Percentiles rank a stretch among this genome's conserved stretches.
These are phyloP conservation scores for Drosophila triauraria DNA, from an alignment of 1,140 invertebrate species.

Conservation along the genomic window DNA sequence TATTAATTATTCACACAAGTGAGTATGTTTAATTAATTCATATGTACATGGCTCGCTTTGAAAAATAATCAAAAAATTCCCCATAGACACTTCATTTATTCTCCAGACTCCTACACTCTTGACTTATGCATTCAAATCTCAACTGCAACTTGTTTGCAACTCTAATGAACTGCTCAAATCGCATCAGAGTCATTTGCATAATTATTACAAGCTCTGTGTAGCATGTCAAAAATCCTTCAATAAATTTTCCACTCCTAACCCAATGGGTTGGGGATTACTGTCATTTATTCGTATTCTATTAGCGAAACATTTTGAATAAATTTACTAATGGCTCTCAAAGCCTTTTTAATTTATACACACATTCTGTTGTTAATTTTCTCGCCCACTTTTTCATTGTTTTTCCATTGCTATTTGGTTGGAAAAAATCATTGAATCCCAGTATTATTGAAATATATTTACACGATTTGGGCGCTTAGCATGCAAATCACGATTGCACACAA, in stretches of 20 bases:
- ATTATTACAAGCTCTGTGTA: constrained; percentile 34
- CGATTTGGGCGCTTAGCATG: constrained; percentile 9
- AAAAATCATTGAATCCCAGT: constrained; percentile 23
- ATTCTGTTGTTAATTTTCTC: constrained; percentile 17
- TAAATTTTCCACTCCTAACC: constrained; percentile 46
- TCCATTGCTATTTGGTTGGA: constrained; percentile 7
- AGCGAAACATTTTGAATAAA: constrained; percentile 30
- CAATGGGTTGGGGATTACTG: constrained; percentile 5
- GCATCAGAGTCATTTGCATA: constrained; percentile 42
- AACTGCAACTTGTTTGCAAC: constrained; percentile 47
- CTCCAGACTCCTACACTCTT: background rate
- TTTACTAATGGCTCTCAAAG: constrained; percentile 25
- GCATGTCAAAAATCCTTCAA: constrained; percentile 52
- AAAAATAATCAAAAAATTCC: constrained; percentile 16
- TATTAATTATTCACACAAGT: constrained; percentile 6
- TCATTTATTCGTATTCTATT: constrained; percentile 23
- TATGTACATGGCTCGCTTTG: no score
- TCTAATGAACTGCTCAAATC: constrained; percentile 46
- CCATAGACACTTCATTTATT: constrained; percentile 1
- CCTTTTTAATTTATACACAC: constrained; percentile 21
- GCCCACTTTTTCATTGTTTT: constrained; percentile 6
- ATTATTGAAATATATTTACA: constrained; percentile 42
- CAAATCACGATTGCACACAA: constrained; percentile 37
- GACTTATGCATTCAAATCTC: constrained; percentile 28
- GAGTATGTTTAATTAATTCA: constrained; percentile 1